Evolutionary conservation across 2,888 invertebrate species (phyloP).

Genomic region (Meghimatium bilineatum): DNA sequence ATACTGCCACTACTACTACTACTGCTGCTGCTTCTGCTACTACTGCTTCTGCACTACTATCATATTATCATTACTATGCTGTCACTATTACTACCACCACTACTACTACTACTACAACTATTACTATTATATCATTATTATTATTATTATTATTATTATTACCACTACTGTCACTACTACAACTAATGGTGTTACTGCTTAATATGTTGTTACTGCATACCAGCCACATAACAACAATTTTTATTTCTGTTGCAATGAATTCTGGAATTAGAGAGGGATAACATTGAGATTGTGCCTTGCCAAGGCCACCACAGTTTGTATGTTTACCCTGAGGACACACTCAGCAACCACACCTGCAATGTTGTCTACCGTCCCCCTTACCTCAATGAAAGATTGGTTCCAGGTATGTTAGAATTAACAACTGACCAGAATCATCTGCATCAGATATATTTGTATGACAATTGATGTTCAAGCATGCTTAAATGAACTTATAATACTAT

Average conservation of each 20-base stretch:
- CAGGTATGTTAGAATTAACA: slow-evolving; percentile 18
- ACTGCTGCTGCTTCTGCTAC: no score
- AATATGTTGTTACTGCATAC: neutral
- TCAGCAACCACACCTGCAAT: slow-evolving; percentile 30
- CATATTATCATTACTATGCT: no score
- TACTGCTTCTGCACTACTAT: no score
- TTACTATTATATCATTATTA: neutral
- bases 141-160: neutral
- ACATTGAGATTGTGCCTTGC: neutral
- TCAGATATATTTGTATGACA: no score
- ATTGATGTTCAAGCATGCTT: no score
- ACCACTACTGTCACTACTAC: neutral
- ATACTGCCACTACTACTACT: no score
- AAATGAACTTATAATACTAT: no score
- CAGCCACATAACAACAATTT: neutral
- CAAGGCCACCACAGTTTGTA: slow-evolving; percentile 39
- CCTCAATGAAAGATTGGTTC: slow-evolving; percentile 35
- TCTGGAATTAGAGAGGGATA: slow-evolving; percentile 5
- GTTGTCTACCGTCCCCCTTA: slow-evolving; percentile 41
- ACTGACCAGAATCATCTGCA: neutral
- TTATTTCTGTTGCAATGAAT: neutral
- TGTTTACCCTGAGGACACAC: slow-evolving; percentile 28
- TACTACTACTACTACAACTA: no score
- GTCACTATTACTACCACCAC: neutral
- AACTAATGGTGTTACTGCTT: no score